phyloP scores from a whole-genome alignment of 2,113 vertebrate genomes.

The Aepyceros melampus region DNA sequence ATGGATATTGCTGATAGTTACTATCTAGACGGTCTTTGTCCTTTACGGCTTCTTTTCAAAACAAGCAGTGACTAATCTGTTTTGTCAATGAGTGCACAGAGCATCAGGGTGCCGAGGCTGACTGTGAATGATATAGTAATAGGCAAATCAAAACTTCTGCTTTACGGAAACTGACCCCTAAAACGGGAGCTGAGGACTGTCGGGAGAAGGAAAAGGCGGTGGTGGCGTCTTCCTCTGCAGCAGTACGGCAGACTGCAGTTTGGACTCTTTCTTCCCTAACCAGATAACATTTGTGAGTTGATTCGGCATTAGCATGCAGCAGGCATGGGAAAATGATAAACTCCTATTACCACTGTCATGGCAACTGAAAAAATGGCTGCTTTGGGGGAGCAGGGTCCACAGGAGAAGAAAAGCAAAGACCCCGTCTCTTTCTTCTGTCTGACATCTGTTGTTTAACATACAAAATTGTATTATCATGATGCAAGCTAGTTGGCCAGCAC shows the following conservation, averaged over 20 bases:
- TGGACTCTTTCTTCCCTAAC: constrained; percentile 70
- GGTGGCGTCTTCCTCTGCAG: background rate
- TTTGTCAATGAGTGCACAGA: rapidly evolving
- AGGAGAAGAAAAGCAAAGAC: constrained; percentile 85
- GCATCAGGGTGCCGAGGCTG: background rate
- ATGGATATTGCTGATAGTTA: background rate
- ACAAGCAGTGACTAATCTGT: constrained; percentile 7
- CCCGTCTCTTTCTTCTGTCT: constrained; percentile 85
- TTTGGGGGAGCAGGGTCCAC: constrained; percentile 85
- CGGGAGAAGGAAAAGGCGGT: rapidly evolving
- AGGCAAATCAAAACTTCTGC: background rate
- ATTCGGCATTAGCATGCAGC: constrained; percentile 84
- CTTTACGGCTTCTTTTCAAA: background rate
- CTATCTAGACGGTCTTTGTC: background rate
- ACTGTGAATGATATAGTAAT: background rate
- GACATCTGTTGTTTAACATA: constrained; percentile 95
- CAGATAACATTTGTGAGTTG: constrained; percentile 78
- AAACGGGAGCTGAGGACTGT: background rate
- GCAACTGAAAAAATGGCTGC: constrained; percentile 94
- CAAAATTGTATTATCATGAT: constrained; percentile 87
- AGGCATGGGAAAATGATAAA: constrained; percentile 87
- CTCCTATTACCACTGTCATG: constrained; percentile 91
- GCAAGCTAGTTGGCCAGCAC: constrained; percentile 27
- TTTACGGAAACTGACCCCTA: background rate
- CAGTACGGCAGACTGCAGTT: background rate